Evolutionary conservation across 2,113 vertebrate species (phyloP).

Genomic region (Solea solea): DNA sequence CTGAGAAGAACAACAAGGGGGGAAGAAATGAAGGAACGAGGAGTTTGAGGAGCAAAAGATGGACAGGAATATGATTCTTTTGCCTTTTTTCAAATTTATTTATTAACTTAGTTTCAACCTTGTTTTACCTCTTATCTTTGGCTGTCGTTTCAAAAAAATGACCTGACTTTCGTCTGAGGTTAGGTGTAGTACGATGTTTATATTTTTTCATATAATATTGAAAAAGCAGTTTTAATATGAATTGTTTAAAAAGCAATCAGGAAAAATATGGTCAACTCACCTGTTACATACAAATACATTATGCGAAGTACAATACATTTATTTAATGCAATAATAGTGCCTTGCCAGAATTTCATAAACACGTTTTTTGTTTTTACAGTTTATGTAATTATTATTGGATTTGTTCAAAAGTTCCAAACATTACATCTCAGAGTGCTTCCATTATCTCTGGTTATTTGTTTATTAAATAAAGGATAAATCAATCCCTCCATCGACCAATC

Average conservation of each 20-base stretch:
- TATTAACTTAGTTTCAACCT: conserved; percentile 14
- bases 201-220: no score
- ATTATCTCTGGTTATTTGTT: neutral
- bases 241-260: no score
- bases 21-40: conserved; percentile 28
- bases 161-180: neutral
- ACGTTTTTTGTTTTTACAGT: no score
- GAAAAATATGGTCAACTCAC: no score
- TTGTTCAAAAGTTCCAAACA: no score
- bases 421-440: no score
- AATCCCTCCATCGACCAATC: neutral
- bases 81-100: neutral
- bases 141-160: neutral
- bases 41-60: conserved; percentile 33
- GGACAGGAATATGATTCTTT: conserved; percentile 24
- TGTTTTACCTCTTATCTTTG: neutral
- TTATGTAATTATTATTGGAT: no score
- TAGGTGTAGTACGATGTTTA: neutral
- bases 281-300: no score
- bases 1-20: conserved; percentile 54
- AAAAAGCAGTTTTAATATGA: no score
- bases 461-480: conserved; percentile 7
- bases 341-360: no score
- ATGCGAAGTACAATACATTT: no score
- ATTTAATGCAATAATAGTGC: no score